Conservation (phyloP, 2,888 invertebrate genomes). For the Scrobipalpa costella region DNA sequence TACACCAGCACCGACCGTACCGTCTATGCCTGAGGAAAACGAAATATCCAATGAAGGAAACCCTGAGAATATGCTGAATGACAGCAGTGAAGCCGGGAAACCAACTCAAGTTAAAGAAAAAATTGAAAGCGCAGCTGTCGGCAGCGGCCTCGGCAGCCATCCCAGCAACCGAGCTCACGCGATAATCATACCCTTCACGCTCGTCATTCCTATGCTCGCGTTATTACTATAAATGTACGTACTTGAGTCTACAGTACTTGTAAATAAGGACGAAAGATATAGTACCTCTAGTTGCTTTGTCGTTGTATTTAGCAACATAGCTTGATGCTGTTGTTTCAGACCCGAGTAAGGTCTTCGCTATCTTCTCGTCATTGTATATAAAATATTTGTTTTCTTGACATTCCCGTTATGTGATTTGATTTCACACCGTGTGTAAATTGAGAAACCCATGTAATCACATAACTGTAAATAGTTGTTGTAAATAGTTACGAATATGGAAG, state of each 20-base stretch:
- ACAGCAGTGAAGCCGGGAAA: conserved; percentile 61
- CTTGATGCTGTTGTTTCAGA: conserved; percentile 67
- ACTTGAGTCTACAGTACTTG: conserved; percentile 44
- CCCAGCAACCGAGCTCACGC: conserved; percentile 49
- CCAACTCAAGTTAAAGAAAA: conserved; percentile 62
- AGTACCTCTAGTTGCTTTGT: conserved; percentile 61
- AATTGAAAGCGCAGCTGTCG: conserved; percentile 63
- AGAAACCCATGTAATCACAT: conserved; percentile 65
- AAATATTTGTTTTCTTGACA: conserved; percentile 64
- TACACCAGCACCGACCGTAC: conserved; percentile 74
- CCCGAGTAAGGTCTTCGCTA: conserved; percentile 41
- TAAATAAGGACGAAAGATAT: conserved; percentile 59
- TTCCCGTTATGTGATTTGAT: conserved; percentile 76
- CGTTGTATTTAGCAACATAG: conserved; percentile 61
- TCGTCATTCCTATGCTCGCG: conserved; percentile 59
- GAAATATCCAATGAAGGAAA: conserved; percentile 63
- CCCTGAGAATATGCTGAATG: conserved; percentile 55
- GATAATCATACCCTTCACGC: conserved; percentile 46
- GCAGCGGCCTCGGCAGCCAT: conserved; percentile 67
- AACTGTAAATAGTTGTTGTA: conserved; percentile 77
- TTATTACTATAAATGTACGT: conserved; percentile 59
- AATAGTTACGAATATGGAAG: conserved; percentile 67
- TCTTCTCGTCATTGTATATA: conserved; percentile 63
- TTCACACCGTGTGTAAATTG: conserved; percentile 69
- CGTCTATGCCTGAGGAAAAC: conserved; percentile 70